Evolutionary conservation across 2,797 vertebrate species (phyloP), one percentile per base, ranked within the genome.

Genomic region (Falco cherrug): DNA sequence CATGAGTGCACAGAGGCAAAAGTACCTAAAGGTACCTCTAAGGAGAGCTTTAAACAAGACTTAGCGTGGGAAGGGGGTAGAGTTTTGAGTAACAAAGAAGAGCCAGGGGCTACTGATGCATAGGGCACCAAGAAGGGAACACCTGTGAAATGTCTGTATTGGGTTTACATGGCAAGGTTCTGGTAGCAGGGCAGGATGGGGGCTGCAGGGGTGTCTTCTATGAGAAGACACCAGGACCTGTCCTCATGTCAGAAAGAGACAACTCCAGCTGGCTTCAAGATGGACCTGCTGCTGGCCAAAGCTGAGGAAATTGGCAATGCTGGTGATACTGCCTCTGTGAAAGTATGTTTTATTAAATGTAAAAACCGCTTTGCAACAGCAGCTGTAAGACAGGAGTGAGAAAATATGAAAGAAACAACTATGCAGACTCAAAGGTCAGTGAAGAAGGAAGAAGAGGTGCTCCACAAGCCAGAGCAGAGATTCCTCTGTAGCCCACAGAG

Each of bases 151-250:
- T 5, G n/a, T 3, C 45, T 80, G 11, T 41, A n/a, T 21, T 26
- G 20, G 4, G 1, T 37, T 37, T 37, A 37, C 37, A 37, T 37
- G 37, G 37, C 37, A 37, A 37, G 37, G 37, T 37, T 79, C 60
- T 73, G 11, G 14, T 26, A 47, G 67, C 0, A 0, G 10, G n/a
- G 25, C 2, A 3, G 25, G 8, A 85, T 15, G 50, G 5, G 6
- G 16, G 4, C 20, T 77, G 39, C 6, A 37, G 11, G 5, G 13
- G 15, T 48, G 13, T 6, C 9, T 87, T 39, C 28, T 25, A 15
- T 5, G 19, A 75, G 60, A 43, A 51, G 33, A 47, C 13, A 73
- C 2, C 20, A 84, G 26, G 13, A 63, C 9, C 22, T 70, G 8
- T 4, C 2, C 19, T 15, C 4, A 10, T 37, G 10, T 78, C 21